Base-by-base conservation (phyloP, 2,113 vertebrate species). In the Pollimyrus isidori region DNA sequence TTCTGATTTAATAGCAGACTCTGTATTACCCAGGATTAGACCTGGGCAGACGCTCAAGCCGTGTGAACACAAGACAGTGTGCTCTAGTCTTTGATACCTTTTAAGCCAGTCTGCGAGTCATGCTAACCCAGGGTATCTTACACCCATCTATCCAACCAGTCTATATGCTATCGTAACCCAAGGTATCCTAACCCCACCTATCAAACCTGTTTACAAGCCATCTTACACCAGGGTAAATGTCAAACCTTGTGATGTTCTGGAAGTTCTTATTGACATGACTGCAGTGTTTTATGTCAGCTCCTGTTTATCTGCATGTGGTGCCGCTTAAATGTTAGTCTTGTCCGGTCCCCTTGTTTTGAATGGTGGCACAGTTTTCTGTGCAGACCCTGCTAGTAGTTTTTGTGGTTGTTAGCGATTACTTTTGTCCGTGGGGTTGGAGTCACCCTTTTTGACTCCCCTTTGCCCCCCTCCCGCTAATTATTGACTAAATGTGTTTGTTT, bases 391-490 rank as follows among this genome's bases (percentile, higher is more conserved):
- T 50, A 26, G n/a, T 42, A 80, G 73, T 7, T 35, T 76, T 85
- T 85, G n/a, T 85, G 82, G n/a, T 86, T 50, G 83, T 50, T 86
- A 26, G 45, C 4, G 48, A 30, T 86, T 49, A 50, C 13, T n/a
- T 50, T 50, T 11, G 83, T 50, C 1, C 4, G 2, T 17, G 23
- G 45, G 83, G 30, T 15, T 76, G 73, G 73, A 76, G 35, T 42
- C 35, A 35, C 35, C 73, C 73, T 80, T n/a, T 80, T 42, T 80
- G 73, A 80, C 73, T 39, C 73, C 73, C 73, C 35, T 80, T 19
- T 52, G 58, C 89, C 56, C 89, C 88, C 65, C 62, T 88, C 90
- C 7, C 80, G 92, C 95, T 93, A 95, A 94, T 93, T 84, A 94
- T 94, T 91, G 49, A 92, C 11, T 90, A 92, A 88, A 56, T 9